phyloP scores from a whole-genome alignment of 2,888 invertebrate genomes.

The Saturnia japonica region DNA sequence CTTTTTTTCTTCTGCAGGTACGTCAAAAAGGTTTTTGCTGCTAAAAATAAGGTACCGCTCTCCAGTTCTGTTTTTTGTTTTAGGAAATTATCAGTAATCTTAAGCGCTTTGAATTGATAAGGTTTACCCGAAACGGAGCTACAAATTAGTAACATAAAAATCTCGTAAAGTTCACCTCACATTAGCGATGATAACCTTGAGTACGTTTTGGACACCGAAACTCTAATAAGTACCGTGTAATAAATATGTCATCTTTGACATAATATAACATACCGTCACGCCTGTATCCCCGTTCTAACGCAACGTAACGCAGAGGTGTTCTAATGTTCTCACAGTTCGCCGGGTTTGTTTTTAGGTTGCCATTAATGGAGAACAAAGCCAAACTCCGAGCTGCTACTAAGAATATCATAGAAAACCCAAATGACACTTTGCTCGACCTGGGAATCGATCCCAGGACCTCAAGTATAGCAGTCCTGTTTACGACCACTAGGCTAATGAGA shows the following conservation, averaged over 20 bases:
- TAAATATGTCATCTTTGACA: slow-evolving; percentile 8
- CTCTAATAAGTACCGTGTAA: neutral
- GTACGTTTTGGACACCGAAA: neutral
- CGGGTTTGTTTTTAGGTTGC: no score
- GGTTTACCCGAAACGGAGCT: slow-evolving; percentile 29
- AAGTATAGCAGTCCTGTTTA: no score
- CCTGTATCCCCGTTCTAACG: no score
- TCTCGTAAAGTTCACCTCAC: slow-evolving; percentile 37
- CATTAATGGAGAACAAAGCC: no score
- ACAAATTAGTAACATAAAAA: slow-evolving; percentile 38
- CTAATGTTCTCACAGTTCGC: no score
- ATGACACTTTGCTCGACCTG: no score
- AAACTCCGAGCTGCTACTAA: no score
- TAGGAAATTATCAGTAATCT: slow-evolving; percentile 15
- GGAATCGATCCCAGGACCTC: no score
- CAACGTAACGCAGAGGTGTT: no score
- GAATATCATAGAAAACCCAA: no score
- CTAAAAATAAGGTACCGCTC: neutral
- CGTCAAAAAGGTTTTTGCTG: slow-evolving; percentile 14
- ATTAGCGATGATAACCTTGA: slow-evolving; percentile 36
- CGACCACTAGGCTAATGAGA: no score
- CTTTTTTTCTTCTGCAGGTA: slow-evolving; percentile 38
- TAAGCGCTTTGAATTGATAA: slow-evolving; percentile 38
- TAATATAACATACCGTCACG: no score
- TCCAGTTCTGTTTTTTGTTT: neutral